Percentiles rank a stretch among this genome's conserved stretches.
These are phyloP conservation scores for Drosophila nasuta DNA, from an alignment of 1,140 invertebrate genomes.

Conservation along the genomic window DNA sequence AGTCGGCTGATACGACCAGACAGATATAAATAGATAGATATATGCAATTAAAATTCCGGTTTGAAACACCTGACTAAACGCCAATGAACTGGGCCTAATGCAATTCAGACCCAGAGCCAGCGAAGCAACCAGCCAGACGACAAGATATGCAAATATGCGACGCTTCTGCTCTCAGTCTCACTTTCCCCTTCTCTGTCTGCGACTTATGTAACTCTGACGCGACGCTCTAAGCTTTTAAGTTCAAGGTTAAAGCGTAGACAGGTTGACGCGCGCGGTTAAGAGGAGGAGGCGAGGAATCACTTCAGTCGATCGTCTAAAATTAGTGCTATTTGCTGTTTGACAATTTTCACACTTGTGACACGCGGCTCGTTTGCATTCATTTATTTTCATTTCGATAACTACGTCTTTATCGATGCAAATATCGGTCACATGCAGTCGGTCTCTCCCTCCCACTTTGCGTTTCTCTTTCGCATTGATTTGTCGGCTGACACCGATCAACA, in stretches of 20 bases:
- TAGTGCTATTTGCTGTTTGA: constrained; percentile 33
- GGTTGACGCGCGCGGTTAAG: neutral
- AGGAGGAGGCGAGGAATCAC: neutral
- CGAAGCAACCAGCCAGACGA: neutral
- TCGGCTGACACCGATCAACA: constrained; percentile 15
- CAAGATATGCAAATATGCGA: constrained; percentile 57
- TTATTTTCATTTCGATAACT: constrained; percentile 27
- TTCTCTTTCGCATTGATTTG: neutral
- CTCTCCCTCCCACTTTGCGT: neutral
- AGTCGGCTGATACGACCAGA: constrained; percentile 70
- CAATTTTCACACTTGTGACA: constrained; percentile 56
- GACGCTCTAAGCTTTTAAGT: constrained; percentile 44
- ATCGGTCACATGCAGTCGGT: constrained; percentile 59
- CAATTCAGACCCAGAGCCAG: constrained; percentile 29
- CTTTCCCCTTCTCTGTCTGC: constrained; percentile 28
- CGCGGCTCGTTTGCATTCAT: constrained; percentile 13
- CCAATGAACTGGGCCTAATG: constrained; percentile 50
- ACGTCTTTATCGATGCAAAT: constrained; percentile 47
- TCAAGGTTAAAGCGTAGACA: constrained; percentile 57
- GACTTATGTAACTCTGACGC: constrained; percentile 39
- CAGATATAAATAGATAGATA: constrained; percentile 48
- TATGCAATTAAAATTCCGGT: constrained; percentile 67
- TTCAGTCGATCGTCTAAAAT: constrained; percentile 40
- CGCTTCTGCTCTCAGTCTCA: constrained; percentile 3
- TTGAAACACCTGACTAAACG: constrained; percentile 67